Percentiles rank a stretch among this genome's conserved stretches.
phyloP scores from a whole-genome alignment of 2,797 vertebrate species.

The Pteronotus mesoamericanus region DNA sequence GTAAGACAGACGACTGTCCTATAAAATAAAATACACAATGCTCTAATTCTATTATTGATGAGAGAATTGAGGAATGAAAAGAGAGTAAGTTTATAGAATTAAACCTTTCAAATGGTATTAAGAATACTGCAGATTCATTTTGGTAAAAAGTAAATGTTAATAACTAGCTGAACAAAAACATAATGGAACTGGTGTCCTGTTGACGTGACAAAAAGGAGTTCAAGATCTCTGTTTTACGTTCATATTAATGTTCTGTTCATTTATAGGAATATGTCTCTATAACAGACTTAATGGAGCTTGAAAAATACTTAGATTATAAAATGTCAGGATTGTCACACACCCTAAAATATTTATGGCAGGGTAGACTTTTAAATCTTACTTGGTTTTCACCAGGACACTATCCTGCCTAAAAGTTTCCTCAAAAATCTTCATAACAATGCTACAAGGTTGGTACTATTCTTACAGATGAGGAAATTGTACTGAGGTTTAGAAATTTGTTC shows the following conservation, averaged over 20 bases:
- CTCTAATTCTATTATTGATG: constrained; percentile 24
- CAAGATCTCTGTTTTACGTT: background rate
- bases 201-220: background rate
- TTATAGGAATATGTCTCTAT: background rate
- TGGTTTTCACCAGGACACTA: background rate
- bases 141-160: constrained; percentile 11
- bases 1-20: constrained; percentile 46
- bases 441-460: background rate
- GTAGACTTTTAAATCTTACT: background rate
- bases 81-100: background rate
- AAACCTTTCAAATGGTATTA: constrained; percentile 36
- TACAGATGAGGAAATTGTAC: background rate
- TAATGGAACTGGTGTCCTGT: background rate
- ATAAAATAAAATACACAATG: constrained; percentile 33
- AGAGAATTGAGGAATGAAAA: background rate
- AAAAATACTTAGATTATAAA: background rate
- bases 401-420: background rate
- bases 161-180: constrained; percentile 31
- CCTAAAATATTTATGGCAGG: background rate
- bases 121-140: background rate
- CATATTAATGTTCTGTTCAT: background rate
- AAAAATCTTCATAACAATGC: background rate
- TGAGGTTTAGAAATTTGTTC: background rate
- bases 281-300: background rate
- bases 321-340: background rate